Conservation (phyloP, 2,113 vertebrate genomes). For the Indicator indicator region DNA sequence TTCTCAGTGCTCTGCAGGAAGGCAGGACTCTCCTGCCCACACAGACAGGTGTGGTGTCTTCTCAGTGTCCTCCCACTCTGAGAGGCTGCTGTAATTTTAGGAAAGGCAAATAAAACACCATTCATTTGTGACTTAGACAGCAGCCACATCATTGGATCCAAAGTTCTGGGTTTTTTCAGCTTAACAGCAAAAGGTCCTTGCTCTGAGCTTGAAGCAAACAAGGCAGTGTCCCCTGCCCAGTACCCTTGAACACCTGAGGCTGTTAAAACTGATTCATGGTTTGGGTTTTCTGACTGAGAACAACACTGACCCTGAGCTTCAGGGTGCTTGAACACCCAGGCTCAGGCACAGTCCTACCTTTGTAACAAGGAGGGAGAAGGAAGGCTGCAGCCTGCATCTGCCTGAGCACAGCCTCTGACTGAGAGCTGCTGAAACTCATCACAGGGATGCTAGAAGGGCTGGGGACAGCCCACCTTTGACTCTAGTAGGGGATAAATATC, state of each 20-base stretch:
- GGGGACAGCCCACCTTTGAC: background rate
- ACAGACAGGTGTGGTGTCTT: background rate
- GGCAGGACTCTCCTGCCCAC: no score
- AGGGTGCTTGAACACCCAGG: background rate
- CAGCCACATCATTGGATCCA: background rate
- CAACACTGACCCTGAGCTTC: no score
- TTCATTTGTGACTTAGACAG: background rate
- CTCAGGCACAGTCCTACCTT: background rate
- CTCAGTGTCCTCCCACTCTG: background rate
- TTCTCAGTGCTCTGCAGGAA: background rate
- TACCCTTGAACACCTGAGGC: background rate
- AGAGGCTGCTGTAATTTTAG: background rate
- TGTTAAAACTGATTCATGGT: background rate
- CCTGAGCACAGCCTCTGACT: background rate
- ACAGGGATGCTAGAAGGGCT: background rate
- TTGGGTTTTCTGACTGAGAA: no score
- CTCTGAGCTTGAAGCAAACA: background rate
- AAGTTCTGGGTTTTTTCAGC: background rate
- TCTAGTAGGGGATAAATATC: no score
- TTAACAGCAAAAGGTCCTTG: background rate
- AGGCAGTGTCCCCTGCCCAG: background rate
- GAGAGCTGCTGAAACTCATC: background rate
- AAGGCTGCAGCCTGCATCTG: background rate
- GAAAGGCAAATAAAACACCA: background rate
- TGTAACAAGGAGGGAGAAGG: background rate